phyloP scores from a whole-genome alignment of 2,113 vertebrate genomes.

The Oostethus manadensis region DNA sequence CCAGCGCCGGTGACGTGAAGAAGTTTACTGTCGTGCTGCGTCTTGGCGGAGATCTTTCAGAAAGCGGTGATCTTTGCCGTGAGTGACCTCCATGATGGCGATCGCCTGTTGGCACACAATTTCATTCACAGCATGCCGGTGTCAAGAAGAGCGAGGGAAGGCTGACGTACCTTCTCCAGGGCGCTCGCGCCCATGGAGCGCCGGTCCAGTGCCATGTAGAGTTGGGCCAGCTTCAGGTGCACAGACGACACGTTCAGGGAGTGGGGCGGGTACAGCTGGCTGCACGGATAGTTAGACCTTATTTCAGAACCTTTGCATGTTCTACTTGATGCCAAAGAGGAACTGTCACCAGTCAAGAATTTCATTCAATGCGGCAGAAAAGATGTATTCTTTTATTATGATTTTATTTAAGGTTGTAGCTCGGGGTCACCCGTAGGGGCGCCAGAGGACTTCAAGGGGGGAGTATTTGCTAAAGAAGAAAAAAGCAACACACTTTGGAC shows the following conservation, averaged over 20 bases:
- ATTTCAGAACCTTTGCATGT: too few species aligned
- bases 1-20: constrained; percentile 5
- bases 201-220: constrained; percentile 80
- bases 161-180: constrained; percentile 78
- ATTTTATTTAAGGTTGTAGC: too few species aligned
- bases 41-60: constrained; percentile 82
- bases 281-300: constrained; percentile 37
- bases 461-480: too few species aligned
- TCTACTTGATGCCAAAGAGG: too few species aligned
- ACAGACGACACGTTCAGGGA: constrained; percentile 94
- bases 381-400: too few species aligned
- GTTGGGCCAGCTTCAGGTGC: constrained; percentile 88
- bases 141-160: neutral
- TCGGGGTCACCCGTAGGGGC: neutral
- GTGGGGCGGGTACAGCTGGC: constrained; percentile 85
- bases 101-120: constrained; percentile 74
- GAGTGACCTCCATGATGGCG: constrained; percentile 90
- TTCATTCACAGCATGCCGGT: neutral
- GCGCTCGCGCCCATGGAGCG: constrained; percentile 65
- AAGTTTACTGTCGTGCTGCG: constrained; percentile 52
- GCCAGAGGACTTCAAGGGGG: too few species aligned
- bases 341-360: too few species aligned
- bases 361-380: too few species aligned
- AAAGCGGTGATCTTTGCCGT: constrained; percentile 90
- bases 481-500: too few species aligned